Evolutionary conservation across 2,113 vertebrate species (phyloP), one percentile per base, ranked within the genome.

Genomic region (Colistium nudipinnis): DNA sequence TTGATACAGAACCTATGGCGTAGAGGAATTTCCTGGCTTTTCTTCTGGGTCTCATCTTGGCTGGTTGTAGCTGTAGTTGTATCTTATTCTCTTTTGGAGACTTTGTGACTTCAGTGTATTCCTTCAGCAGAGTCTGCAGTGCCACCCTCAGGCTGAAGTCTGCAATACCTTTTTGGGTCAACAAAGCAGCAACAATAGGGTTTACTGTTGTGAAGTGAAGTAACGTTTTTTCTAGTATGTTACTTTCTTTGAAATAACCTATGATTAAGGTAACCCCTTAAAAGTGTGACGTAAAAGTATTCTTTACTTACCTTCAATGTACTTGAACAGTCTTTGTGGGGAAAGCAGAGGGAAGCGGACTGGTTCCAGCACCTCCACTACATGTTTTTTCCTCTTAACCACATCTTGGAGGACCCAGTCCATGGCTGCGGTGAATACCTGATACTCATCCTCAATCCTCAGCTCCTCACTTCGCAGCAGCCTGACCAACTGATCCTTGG

Each of bases 11-110:
- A 99, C 98, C 98, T 90, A 99, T 95, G 64, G 95, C 96, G 80
- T 99, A 99, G 71, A 99, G 95, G 90, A 96, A 99, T 86, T 99
- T 99, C 80, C 98, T 95, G 53, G 98, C 98, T 92, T 98, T 99
- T 85, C 94, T 95, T 83, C 97, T 94, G 31, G 98, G 98, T 70
- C 95, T 94, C 88, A 94, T 94, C 85, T 96, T 97, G 78, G 93
- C 91, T 49, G 95, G 93, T 64, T 98, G 96, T 41, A 95, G 87
- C 78, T 96, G 94, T 88, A 90, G 94, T 91, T 93, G 94, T 80
- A 94, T 90, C 87, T 97, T 98, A 83, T 92, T 95, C 77, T 98
- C 96, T 92, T 98, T 97, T 60, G 95, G 92, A 82, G 94, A 95
- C 85, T 95, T 98, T 87, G 90, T 93, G 62, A 96, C 93, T 81